Percentiles rank a stretch among this genome's conserved stretches.
Conservation (phyloP, 1,140 invertebrate species). For the Akabosia matsudoensis region DNA sequence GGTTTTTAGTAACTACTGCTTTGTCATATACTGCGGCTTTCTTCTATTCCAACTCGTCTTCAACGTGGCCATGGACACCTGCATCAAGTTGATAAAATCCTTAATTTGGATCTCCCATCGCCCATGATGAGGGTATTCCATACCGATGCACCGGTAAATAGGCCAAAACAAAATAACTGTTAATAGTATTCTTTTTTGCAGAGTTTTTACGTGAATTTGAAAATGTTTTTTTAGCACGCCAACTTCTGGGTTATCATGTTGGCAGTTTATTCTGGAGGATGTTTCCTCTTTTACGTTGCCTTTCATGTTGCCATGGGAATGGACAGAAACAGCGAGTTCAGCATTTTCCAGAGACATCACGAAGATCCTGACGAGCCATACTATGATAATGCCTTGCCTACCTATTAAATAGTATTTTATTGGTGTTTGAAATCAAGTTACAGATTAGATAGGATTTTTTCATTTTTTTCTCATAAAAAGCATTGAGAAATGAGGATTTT, state of each 20-base stretch:
- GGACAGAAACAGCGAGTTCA: not conserved
- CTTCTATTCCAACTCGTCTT: not conserved
- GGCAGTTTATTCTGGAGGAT: not conserved
- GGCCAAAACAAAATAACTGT: not conserved
- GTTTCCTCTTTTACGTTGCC: not conserved
- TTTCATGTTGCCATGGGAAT: not conserved
- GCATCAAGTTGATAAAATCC: not conserved
- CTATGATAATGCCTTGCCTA: no score
- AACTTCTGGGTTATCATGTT: not conserved
- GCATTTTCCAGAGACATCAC: not conserved
- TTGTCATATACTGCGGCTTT: not conserved
- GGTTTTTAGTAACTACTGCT: not conserved
- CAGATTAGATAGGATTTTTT: no score
- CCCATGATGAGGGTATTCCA: conserved; percentile 23
- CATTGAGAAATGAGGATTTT: no score
- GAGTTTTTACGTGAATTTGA: not conserved
- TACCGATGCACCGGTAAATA: conserved; percentile 23
- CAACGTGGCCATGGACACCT: not conserved
- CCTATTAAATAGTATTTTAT: no score
- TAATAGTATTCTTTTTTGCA: not conserved
- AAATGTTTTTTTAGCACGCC: not conserved
- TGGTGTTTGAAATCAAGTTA: no score
- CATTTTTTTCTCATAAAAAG: no score
- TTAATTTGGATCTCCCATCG: not conserved
- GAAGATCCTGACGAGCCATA: no score